Evolutionary conservation across 2,113 vertebrate species (phyloP).

Genomic region (Smithornis capensis): DNA sequence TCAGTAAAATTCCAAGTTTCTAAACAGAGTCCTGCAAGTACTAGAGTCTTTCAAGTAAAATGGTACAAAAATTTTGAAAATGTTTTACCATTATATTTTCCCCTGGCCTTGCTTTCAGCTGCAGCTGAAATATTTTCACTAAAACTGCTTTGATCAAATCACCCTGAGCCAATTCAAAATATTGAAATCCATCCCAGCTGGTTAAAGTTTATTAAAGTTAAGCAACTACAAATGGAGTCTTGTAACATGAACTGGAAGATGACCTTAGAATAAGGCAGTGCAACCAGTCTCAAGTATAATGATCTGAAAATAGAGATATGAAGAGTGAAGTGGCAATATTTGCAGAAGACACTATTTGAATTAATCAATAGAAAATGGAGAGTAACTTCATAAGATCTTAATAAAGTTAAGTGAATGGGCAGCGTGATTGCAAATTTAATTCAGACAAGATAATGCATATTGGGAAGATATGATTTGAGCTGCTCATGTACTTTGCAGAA

Average conservation of each 20-base stretch:
- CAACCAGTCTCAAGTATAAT: background rate
- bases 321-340: background rate
- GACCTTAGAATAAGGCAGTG: background rate
- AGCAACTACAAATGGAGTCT: background rate
- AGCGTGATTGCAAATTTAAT: constrained; percentile 47
- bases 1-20: background rate
- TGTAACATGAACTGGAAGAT: background rate
- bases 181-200: background rate
- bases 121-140: background rate
- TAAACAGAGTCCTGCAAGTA: background rate
- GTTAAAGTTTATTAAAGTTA: background rate
- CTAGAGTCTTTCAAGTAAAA: background rate
- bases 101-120: background rate
- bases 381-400: constrained; percentile 35
- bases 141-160: background rate
- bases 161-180: background rate
- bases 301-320: background rate
- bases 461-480: background rate
- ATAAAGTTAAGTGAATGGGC: constrained; percentile 27
- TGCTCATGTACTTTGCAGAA: background rate
- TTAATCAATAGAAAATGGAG: constrained; percentile 2
- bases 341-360: background rate
- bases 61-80: background rate
- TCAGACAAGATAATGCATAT: constrained; percentile 1
- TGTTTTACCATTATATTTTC: background rate